Evolutionary conservation across 2,888 invertebrate genomes (phyloP).

Genomic region (Stegana nigrithorax): DNA sequence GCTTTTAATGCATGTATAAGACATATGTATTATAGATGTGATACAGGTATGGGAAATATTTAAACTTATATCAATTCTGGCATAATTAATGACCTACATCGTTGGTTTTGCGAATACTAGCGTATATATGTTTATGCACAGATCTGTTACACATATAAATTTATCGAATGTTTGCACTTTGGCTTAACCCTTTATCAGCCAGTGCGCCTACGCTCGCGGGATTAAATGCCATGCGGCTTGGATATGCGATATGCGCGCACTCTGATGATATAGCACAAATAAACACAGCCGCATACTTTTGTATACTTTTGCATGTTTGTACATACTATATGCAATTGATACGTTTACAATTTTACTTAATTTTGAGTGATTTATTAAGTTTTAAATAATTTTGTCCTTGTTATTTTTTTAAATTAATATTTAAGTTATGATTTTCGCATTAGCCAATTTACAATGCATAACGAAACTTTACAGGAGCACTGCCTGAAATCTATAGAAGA

Average conservation of each 20-base stretch:
- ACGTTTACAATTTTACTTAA: conserved; percentile 52
- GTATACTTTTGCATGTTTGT: too few relatives aligned
- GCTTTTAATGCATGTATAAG: background rate
- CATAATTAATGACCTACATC: conserved; percentile 55
- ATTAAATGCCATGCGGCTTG: background rate
- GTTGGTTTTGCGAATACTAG: too few relatives aligned
- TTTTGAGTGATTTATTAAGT: conserved; percentile 48
- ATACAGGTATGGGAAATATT: too few relatives aligned
- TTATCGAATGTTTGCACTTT: conserved; percentile 38
- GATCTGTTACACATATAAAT: background rate
- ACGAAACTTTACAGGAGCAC: background rate
- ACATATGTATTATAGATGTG: too few relatives aligned
- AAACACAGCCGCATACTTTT: too few relatives aligned
- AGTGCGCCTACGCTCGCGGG: conserved; percentile 26
- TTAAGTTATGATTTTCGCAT: background rate
- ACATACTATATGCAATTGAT: too few relatives aligned
- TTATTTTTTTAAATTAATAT: background rate
- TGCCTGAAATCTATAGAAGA: too few relatives aligned
- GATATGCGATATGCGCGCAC: too few relatives aligned
- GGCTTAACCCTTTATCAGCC: conserved; percentile 53
- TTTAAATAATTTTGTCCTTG: background rate
- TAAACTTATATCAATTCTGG: conserved; percentile 49
- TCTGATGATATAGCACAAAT: too few relatives aligned
- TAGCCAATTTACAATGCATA: background rate
- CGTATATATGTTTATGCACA: conserved; percentile 1